phyloP scores from a whole-genome alignment of 2,113 vertebrate species.

The Pipa parva region DNA sequence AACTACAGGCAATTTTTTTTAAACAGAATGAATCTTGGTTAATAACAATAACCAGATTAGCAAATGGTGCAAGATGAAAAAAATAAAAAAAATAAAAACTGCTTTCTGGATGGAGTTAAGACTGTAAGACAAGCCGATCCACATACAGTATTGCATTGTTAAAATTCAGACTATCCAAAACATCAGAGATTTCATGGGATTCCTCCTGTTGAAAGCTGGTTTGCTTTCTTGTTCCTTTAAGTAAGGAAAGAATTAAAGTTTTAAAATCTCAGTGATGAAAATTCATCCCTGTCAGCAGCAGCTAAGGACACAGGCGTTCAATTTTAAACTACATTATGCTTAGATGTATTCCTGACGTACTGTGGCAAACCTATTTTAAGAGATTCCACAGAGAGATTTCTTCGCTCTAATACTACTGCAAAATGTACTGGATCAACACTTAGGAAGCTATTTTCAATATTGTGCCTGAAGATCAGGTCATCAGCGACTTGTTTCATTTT shows the following conservation, averaged over 20 bases:
- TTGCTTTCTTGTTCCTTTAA: too few species aligned
- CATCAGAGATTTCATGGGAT: too few species aligned
- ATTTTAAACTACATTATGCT: background rate
- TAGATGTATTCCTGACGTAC: background rate
- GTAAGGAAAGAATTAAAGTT: background rate
- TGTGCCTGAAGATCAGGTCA: slow-evolving; percentile 33
- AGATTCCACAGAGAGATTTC: slow-evolving; percentile 2
- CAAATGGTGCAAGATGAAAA: background rate
- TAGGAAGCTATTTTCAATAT: slow-evolving; percentile 40
- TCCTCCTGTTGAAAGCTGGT: too few species aligned
- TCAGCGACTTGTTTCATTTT: slow-evolving; percentile 26
- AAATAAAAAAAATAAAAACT: too few species aligned
- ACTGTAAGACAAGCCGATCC: too few species aligned
- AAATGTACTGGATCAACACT: background rate
- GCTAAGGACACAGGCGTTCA: background rate
- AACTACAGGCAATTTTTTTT: too few species aligned
- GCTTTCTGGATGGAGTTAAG: too few species aligned
- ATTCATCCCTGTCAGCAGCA: background rate
- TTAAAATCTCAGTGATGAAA: background rate
- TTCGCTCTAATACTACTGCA: background rate
- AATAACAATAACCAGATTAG: background rate
- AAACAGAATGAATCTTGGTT: too few species aligned
- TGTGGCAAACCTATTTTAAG: background rate
- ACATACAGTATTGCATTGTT: too few species aligned
- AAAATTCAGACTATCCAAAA: too few species aligned